Base-by-base conservation (phyloP, 2,888 invertebrate species). In the Drosophila koepferae region DNA sequence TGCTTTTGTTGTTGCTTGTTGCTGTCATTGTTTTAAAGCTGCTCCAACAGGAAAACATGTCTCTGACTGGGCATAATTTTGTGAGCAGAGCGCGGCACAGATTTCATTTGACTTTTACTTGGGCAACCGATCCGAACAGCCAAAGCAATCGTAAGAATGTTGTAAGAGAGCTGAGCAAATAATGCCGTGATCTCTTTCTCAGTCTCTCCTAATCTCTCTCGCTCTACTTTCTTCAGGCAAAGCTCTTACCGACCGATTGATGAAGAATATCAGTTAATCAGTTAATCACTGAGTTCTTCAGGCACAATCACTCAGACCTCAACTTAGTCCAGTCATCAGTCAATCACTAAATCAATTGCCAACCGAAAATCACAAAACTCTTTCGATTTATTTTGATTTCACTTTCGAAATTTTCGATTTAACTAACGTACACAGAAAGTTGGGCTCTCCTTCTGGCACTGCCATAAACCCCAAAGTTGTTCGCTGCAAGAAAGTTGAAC, bases 91-190 rank as follows among this genome's bases (percentile, higher is more conserved):
- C 54, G 76, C 34, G 51, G 78, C 59, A 72, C 63, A 77, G 72
- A 72, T 78, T 78, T 77, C 66, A 81, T 78, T 78, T 80, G 67
- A 77, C 77, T 80, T 80, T 80, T 80, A 63, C 72, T 66, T 7
- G 14, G 23, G 23, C 16, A 14, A 46, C 48, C 75, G 69, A 63
- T 67, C 60, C 43, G 54, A 78, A 64, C 40, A 69, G 23, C 55
- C 40, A 12, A 34, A n/a, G 8, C 23, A 34, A 56, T 36, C 10
- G 12, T n/a, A 40, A 16, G n/a, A 14, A 40, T 16, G 8, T 3
- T 40, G 3, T n/a, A 6, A 40, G n/a, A 46, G 34, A 9, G 46
- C 1, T 46, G 3, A 20, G 20, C 12, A 23, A 3, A 23, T 12
- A 14, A 7, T 46, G 5, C n/a, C n/a, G n/a, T n/a, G n/a, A n/a